phyloP scores from a whole-genome alignment of 2,888 invertebrate genomes.

The Melanotus villosus region DNA sequence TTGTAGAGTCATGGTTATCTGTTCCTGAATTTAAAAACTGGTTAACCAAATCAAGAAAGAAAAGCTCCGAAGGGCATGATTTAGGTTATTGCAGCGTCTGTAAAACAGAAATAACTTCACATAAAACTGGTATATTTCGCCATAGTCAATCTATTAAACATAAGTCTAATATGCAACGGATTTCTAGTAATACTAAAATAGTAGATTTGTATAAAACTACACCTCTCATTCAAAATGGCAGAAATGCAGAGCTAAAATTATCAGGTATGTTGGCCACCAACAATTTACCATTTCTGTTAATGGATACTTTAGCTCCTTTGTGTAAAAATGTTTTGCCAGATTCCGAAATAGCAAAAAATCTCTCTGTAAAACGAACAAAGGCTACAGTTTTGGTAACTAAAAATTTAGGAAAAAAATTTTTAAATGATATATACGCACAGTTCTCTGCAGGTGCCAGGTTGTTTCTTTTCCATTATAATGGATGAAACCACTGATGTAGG shows the following conservation, averaged over 20 bases:
- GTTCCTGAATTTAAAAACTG: too few relatives aligned
- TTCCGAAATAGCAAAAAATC: slow-evolving; percentile 36
- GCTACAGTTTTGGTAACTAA: slow-evolving; percentile 28
- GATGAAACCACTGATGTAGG: background rate
- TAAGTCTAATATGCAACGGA: too few relatives aligned
- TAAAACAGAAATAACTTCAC: too few relatives aligned
- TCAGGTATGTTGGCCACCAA: slow-evolving; percentile 29
- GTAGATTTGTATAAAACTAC: too few relatives aligned
- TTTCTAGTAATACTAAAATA: too few relatives aligned
- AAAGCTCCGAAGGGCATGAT: too few relatives aligned
- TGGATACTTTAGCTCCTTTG: slow-evolving; percentile 34
- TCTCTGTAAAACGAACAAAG: slow-evolving; percentile 37
- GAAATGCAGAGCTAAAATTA: slow-evolving; percentile 35
- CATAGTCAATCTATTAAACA: too few relatives aligned
- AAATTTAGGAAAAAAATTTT: background rate
- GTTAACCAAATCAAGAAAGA: too few relatives aligned
- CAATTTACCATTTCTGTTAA: slow-evolving; percentile 39
- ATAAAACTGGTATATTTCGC: too few relatives aligned
- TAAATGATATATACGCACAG: background rate
- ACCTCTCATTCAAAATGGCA: too few relatives aligned
- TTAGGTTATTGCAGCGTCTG: too few relatives aligned
- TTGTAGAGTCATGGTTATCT: too few relatives aligned
- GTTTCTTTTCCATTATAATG: background rate
- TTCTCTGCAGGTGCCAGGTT: background rate
- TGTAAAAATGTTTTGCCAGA: slow-evolving; percentile 37